These are phyloP conservation scores for Parauchenoglanis punctatus DNA, from an alignment of 2,797 vertebrate genomes.

Conservation along the genomic window DNA sequence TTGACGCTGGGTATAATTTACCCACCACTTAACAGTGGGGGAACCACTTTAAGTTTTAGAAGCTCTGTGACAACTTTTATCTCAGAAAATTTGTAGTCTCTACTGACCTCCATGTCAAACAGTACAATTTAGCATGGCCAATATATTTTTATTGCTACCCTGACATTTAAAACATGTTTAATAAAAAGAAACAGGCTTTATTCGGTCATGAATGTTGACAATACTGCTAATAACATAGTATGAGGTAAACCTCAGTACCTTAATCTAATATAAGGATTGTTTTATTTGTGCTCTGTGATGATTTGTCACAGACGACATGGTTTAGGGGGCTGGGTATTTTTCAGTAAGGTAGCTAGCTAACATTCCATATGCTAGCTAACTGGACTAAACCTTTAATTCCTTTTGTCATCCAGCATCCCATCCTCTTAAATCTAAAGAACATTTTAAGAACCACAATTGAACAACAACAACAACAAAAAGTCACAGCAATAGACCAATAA, in stretches of 20 bases:
- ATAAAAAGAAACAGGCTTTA: neutral
- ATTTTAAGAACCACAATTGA: neutral
- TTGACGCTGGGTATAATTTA: constrained; percentile 29
- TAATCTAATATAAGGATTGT: neutral
- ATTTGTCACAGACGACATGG: neutral
- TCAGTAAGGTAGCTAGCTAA: neutral
- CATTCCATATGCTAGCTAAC: neutral
- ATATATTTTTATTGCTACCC: neutral
- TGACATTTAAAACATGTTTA: constrained; percentile 13
- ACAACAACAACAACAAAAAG: neutral
- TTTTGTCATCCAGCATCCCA: neutral
- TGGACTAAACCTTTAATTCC: neutral
- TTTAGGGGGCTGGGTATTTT: neutral
- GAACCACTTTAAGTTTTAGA: constrained; percentile 6
- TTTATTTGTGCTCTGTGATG: constrained; percentile 1
- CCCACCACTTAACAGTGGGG: constrained; percentile 30
- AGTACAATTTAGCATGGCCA: neutral
- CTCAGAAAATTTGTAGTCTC: constrained; percentile 30
- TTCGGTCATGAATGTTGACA: constrained; percentile 15
- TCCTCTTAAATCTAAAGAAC: neutral
- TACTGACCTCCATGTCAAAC: constrained; percentile 11
- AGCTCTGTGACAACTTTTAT: constrained; percentile 28
- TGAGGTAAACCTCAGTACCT: neutral
- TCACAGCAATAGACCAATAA: neutral
- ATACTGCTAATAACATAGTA: neutral